Evolutionary conservation across 2,113 vertebrate genomes (phyloP), one percentile per base, ranked within the genome.

Genomic region (Trematocara nigrifrons): DNA sequence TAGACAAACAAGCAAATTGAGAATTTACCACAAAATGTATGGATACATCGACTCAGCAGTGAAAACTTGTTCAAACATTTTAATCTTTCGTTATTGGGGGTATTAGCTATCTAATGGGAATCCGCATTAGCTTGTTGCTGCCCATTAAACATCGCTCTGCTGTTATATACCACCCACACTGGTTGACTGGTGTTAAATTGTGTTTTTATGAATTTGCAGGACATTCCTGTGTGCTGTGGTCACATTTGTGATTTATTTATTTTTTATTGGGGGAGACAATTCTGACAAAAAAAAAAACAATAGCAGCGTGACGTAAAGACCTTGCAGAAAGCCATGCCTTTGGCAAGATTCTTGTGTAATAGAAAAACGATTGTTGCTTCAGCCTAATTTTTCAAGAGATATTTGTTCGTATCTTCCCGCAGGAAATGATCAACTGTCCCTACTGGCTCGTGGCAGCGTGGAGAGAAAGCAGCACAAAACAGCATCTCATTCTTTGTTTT

Each of bases 201-300:
- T 71, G 38, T 0, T 71, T 71, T 42, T 26, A 15, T 45, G 38
- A 26, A 71, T 42, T 15, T 71, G 64, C 38, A 69, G 38, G 20
- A 22, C 20, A 69, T 45, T 69, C 20, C 20, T 69, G 12, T 45
- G 64, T 15, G 40, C 38, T 71, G 40, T 71, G 40, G 5, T 45
- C 64, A 26, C 20, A 16, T 42, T 22, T 71, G 64, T 26, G 38
- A 45, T 10, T 71, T 45, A 0, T 13, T 71, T 71, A 29, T 29
- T 29, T 29, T 29, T 29, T 26, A 29, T 47, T 29, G 1, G 12
- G 40, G 40, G 66, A 15, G 2, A 2, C 22, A 74, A 74, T 45
- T 71, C 40, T 45, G 40, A 71, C 12, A 35, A 4, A 3, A 1
- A 4, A 3, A 1, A 0, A 2, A 18, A 18, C 42, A 74, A 71